Conservation (phyloP, 2,113 vertebrate genomes). For the Miniopterus natalensis region DNA sequence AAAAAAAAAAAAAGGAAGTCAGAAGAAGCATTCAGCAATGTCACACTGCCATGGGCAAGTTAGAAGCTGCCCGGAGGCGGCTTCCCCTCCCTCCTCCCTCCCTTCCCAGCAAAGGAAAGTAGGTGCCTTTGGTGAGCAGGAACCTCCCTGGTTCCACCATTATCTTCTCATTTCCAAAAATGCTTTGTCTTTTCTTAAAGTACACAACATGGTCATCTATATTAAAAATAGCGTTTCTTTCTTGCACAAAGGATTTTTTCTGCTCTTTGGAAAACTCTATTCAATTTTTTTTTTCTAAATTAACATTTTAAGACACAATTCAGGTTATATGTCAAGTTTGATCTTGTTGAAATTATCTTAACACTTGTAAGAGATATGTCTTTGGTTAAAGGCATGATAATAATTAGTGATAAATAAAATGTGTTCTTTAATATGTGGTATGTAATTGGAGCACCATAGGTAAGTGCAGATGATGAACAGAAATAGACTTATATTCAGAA, state of each 20-base stretch:
- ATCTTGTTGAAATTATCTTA: constrained; percentile 20
- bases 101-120: constrained; percentile 21
- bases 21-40: constrained; percentile 8
- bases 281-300: background rate
- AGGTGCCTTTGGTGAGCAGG: background rate
- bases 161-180: constrained; percentile 30
- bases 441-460: background rate
- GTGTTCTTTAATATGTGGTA: background rate
- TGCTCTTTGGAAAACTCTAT: constrained; percentile 10
- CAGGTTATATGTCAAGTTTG: background rate
- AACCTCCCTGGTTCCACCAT: background rate
- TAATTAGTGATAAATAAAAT: background rate
- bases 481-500: background rate
- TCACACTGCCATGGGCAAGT: background rate
- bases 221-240: background rate
- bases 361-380: background rate
- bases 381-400: background rate
- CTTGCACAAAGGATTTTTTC: background rate
- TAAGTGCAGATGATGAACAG: background rate
- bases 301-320: constrained; percentile 24
- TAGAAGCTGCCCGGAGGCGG: background rate
- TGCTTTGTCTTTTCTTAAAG: constrained; percentile 14
- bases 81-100: background rate
- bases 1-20: constrained; percentile 18
- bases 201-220: background rate